Percentiles rank a stretch among this genome's conserved stretches.
Conservation (phyloP, 2,113 vertebrate species). For the Oophaga pumilio region DNA sequence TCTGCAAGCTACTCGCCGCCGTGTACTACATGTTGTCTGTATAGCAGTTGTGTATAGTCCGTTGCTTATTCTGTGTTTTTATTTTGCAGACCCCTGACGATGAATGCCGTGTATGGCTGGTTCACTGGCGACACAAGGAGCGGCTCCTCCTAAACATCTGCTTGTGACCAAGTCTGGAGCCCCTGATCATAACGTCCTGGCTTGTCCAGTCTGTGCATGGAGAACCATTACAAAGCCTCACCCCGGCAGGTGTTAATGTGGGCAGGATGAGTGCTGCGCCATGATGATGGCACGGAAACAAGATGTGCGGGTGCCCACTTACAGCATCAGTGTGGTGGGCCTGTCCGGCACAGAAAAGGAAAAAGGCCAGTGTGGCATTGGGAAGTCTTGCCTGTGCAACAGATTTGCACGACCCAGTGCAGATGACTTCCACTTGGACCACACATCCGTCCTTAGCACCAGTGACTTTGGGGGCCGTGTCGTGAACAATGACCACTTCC, state of each 20-base stretch:
- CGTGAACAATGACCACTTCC: constrained; percentile 98
- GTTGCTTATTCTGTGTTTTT: neutral
- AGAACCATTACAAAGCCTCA: constrained; percentile 57
- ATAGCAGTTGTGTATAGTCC: too few species aligned
- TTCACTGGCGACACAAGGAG: neutral
- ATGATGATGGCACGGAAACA: constrained; percentile 99
- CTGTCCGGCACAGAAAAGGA: constrained; percentile 97
- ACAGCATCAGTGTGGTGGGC: constrained; percentile 93
- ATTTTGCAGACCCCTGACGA: neutral
- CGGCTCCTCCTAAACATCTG: too few species aligned
- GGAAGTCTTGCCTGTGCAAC: constrained; percentile 97
- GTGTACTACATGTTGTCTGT: too few species aligned
- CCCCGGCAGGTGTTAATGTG: constrained; percentile 65
- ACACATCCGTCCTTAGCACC: constrained; percentile 97
- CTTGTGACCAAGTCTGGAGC: neutral
- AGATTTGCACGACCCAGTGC: constrained; percentile 91
- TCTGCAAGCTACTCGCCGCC: too few species aligned
- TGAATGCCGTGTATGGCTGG: constrained; percentile 5
- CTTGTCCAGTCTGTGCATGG: neutral
- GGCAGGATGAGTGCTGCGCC: constrained; percentile 84
- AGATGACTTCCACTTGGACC: constrained; percentile 93
- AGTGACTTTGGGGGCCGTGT: constrained; percentile 97
- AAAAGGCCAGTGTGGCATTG: constrained; percentile 93
- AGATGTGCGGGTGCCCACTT: constrained; percentile 91
- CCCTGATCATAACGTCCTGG: neutral